phyloP scores from a whole-genome alignment of 2,797 vertebrate species.

The Esox masquinongy region DNA sequence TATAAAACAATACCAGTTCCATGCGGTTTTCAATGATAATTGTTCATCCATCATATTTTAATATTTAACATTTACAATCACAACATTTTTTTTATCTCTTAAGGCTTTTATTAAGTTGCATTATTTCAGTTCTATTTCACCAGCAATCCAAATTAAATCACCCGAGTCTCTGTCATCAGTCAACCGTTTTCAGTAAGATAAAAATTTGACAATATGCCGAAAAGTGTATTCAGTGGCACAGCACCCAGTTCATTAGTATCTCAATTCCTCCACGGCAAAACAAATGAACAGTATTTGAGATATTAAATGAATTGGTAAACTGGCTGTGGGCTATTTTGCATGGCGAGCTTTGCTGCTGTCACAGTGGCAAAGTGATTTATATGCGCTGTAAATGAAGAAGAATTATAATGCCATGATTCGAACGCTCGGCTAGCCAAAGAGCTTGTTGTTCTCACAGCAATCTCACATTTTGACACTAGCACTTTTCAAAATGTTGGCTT shows the following conservation, averaged over 20 bases:
- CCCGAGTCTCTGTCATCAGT: too few species aligned
- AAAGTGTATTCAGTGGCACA: constrained; percentile 12
- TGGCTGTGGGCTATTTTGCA: constrained; percentile 56
- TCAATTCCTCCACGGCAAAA: constrained; percentile 59
- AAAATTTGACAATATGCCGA: constrained; percentile 24
- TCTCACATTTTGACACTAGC: constrained; percentile 39
- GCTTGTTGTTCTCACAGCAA: constrained; percentile 56
- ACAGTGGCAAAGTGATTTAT: constrained; percentile 71
- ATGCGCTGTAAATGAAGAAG: constrained; percentile 72
- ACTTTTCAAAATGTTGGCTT: constrained; percentile 37
- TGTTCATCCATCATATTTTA: constrained; percentile 2
- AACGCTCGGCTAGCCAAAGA: constrained; percentile 50
- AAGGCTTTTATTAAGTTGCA: not conserved
- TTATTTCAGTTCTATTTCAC: not conserved
- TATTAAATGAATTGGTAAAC: constrained; percentile 68
- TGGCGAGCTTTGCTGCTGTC: constrained; percentile 56
- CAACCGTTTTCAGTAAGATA: not conserved
- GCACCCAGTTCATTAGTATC: constrained; percentile 60
- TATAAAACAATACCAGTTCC: not conserved
- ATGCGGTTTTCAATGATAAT: not conserved
- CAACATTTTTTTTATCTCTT: not conserved
- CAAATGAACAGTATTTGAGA: constrained; percentile 62
- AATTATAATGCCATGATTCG: constrained; percentile 66
- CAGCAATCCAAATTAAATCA: not conserved
- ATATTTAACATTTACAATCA: not conserved